Evolutionary conservation across 2,888 invertebrate species (phyloP).

Genomic region (Achlya flavicornis): DNA sequence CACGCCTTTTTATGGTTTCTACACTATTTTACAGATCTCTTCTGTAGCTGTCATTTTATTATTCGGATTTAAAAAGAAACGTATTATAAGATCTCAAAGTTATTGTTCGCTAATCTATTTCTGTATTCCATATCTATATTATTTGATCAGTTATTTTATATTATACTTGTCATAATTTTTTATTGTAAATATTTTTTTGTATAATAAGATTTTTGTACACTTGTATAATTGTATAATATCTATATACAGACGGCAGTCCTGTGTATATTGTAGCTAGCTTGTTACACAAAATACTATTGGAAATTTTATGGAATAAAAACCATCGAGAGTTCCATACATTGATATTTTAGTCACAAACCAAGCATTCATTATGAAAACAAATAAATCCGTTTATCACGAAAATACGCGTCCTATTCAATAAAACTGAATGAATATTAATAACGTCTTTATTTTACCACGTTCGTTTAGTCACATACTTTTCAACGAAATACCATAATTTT

Average conservation of each 20-base stretch:
- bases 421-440: constrained; percentile 14
- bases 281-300: constrained; percentile 12
- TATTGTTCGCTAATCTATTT: too few relatives aligned
- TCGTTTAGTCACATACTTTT: constrained; percentile 2
- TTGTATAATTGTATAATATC: constrained; percentile 10
- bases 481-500: not conserved
- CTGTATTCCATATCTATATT: not conserved
- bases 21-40: not conserved
- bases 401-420: constrained; percentile 10
- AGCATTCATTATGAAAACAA: not conserved
- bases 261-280: constrained; percentile 17
- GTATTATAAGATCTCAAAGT: too few relatives aligned
- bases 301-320: not conserved
- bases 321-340: not conserved
- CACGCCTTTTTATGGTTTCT: too few relatives aligned
- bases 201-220: constrained; percentile 15
- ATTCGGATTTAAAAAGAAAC: not conserved
- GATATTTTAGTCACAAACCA: not conserved
- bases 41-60: not conserved
- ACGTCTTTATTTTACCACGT: not conserved
- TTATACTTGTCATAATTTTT: not conserved
- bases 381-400: not conserved
- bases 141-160: not conserved
- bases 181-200: constrained; percentile 15
- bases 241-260: constrained; percentile 10